Base-by-base conservation (phyloP, 2,113 vertebrate genomes). In the Pterocles burchelli region DNA sequence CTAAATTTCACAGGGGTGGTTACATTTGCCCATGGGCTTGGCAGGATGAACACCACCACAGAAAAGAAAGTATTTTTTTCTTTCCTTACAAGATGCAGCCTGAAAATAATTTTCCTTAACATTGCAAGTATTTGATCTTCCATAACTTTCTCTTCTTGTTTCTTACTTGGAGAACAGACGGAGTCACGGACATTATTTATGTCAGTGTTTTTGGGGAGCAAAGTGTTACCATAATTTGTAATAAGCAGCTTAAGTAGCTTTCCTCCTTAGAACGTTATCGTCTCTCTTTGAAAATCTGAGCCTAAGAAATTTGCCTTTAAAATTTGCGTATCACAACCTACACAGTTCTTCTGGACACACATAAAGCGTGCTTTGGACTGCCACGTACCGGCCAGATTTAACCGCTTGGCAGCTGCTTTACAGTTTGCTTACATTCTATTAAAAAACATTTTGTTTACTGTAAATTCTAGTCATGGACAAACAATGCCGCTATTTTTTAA, bases 391-490 rank as follows among this genome's bases (percentile, higher is more conserved):
- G 82, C 96, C 91, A 75, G 89, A 98, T 98, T 98, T 98, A 95
- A 97, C 90, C 94, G 97, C 97, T 96, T 97, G 97, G 98, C 98
- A 98, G 97, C 92, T 96, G 94, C 90, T 97, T 95, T 95, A 80
- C 82, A 96, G 95, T 98, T 96, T 98, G 98, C 97, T 98, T 98
- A 97, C 93, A 97, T 97, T 98, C 97, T 98, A 94, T 98, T 98
- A 91, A 98, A 98, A 98, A 99, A 99, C 97, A 99, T 99, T 99
- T 99, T 99, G 98, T 99, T 99, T 99, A 98, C 97, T 98, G 98
- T 96, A 97, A 98, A 98, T 97, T 96, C 96, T 95, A 97, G 97
- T 97, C 95, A 63, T 72, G 96, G 97, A 70, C 96, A 97, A 92
- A 99, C 97, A 99, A 98, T 98, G 97, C 48, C 88, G 93, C 94